Evolutionary conservation across 2,888 invertebrate genomes (phyloP), one percentile per base, ranked within the genome.

Genomic region (Microplitis deprimator): DNA sequence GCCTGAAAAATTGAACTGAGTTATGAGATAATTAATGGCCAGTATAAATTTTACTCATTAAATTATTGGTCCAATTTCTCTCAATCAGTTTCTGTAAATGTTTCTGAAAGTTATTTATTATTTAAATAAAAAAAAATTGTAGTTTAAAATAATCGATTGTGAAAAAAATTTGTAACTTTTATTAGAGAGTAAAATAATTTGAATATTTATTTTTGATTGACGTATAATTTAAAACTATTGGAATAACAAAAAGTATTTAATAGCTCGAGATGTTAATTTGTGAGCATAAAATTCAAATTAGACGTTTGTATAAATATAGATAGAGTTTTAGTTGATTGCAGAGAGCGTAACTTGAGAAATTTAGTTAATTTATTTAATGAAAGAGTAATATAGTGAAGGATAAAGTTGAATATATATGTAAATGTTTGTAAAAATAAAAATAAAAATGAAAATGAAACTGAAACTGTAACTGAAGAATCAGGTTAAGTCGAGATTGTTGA

Each of bases 401-500:
- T 8, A 50, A 1, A 50, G 10, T 0, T 13, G 5, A 50, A 1
- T 5, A 13, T 50, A 50, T 50, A 50, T 50, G 13, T 50, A 50
- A 29, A 13, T 65, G 29, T 38, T 38, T n/a, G 50, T 40, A 38
- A 38, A n/a, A 17, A 59, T 73, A 62, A 73, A 62, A 10, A 64
- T 39, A 17, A 50, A 50, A 13, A 50, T 50, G 67, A 17, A 64
- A 62, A 70, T 67, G 59, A 64, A 65, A 73, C 17, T 64, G 13
- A 41, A 60, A 68, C n/a, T 64, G 13, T 17, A 60, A 68, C 68
- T 75, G 39, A 41, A 50, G 65, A 68, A 61, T 75, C 61, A 38
- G 67, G 68, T 75, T 75, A 68, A 68, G 68, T 75, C 39, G 5
- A 61, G 60, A 38, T 39, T 8, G 39, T 16, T 68, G 68, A 67